phyloP scores from a whole-genome alignment of 2,888 invertebrate genomes.

The Diploptera punctata region DNA sequence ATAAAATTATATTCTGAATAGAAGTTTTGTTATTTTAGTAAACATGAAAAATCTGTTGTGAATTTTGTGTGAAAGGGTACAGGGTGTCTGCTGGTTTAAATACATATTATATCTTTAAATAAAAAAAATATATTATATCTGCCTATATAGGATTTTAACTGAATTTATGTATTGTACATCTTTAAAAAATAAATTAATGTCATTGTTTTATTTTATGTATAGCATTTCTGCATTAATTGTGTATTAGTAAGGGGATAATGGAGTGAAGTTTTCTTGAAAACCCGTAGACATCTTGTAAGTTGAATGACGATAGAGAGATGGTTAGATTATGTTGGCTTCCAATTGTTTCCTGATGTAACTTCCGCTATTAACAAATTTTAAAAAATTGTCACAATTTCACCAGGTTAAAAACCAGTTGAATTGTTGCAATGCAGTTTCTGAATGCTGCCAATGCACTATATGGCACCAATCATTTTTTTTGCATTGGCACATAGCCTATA shows the following conservation, averaged over 20 bases:
- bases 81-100: neutral
- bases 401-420: neutral
- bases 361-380: neutral
- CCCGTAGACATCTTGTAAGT: neutral
- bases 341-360: neutral
- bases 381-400: neutral
- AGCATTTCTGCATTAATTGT: too few relatives aligned
- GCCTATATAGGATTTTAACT: too few relatives aligned
- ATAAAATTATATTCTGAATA: too few relatives aligned
- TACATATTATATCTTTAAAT: neutral
- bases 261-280: too few relatives aligned
- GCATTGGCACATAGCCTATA: neutral
- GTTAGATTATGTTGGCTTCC: constrained; percentile 5
- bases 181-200: too few relatives aligned
- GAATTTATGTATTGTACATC: too few relatives aligned
- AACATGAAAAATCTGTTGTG: neutral
- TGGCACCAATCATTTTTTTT: too few relatives aligned
- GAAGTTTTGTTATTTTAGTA: neutral
- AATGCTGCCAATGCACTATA: neutral
- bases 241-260: too few relatives aligned
- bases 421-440: neutral
- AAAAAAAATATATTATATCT: too few relatives aligned
- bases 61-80: neutral
- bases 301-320: neutral
- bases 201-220: too few relatives aligned